A percentile compares a stretch with the other conserved stretches of the same genome.
Evolutionary conservation across 2,888 invertebrate species (phyloP).

Genomic region (Drosophila kuntzei): DNA sequence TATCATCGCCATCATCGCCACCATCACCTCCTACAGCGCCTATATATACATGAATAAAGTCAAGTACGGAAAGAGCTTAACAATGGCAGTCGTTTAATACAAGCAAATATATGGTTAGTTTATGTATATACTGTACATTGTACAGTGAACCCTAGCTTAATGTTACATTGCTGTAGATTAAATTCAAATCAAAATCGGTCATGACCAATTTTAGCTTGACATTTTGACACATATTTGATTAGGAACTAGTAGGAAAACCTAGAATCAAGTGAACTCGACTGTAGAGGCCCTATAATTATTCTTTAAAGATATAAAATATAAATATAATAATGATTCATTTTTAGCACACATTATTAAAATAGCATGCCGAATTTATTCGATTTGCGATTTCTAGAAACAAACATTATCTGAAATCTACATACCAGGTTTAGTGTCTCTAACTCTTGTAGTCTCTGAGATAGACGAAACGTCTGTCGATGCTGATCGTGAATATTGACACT

Average conservation of each 20-base stretch:
- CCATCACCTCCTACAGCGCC: slow-evolving; percentile 97
- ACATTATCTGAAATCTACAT: background rate
- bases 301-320: background rate
- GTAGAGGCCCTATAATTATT: background rate
- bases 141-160: slow-evolving; percentile 1
- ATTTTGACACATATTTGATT: slow-evolving; percentile 70
- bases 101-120: slow-evolving; percentile 1
- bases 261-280: background rate
- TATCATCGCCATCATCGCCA: slow-evolving; percentile 96
- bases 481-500: no score
- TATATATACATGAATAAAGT: slow-evolving; percentile 86
- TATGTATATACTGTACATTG: slow-evolving; percentile 13
- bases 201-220: slow-evolving; percentile 67
- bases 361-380: no score
- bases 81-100: slow-evolving; percentile 6
- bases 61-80: slow-evolving; percentile 7
- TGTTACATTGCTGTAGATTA: slow-evolving; percentile 7
- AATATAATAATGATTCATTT: no score
- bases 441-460: background rate
- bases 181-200: slow-evolving; percentile 60
- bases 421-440: background rate
- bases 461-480: no score
- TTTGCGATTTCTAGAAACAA: no score
- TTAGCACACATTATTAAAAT: no score
- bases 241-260: background rate